A percentile compares a stretch with the other conserved stretches of the same genome.
Evolutionary conservation across 2,797 vertebrate species (phyloP).

Genomic region (Hozukius guyotensis): DNA sequence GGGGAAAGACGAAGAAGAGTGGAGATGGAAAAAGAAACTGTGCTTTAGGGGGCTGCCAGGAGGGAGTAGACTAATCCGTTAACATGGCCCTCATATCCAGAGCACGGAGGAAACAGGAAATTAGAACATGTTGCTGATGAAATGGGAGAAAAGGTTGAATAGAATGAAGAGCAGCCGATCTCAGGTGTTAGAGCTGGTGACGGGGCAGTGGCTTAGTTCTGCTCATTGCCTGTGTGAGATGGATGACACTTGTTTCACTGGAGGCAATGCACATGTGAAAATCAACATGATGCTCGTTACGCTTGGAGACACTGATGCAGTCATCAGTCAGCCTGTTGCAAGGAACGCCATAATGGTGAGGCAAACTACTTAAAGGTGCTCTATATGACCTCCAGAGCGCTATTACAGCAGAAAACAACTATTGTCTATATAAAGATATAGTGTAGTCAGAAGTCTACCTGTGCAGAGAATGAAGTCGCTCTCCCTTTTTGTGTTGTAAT

Average conservation of each 20-base stretch:
- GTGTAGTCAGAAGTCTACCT: too few species aligned
- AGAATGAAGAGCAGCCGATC: constrained; percentile 35
- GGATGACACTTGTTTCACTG: constrained; percentile 14
- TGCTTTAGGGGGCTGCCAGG: constrained; percentile 46
- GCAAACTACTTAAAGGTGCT: background rate
- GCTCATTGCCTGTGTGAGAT: constrained; percentile 27
- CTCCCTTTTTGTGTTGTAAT: too few species aligned
- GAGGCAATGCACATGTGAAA: constrained; percentile 26
- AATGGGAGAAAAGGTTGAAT: constrained; percentile 46
- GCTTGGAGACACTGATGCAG: constrained; percentile 5
- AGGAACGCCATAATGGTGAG: constrained; percentile 1
- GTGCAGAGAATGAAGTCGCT: too few species aligned
- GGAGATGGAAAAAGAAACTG: constrained; percentile 49
- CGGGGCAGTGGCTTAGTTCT: constrained; percentile 22
- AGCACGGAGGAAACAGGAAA: constrained; percentile 31
- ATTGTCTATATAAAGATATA: too few species aligned
- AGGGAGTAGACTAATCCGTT: constrained; percentile 54
- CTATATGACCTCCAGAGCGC: too few species aligned
- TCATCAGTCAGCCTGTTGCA: constrained; percentile 5
- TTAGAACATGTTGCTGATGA: constrained; percentile 44
- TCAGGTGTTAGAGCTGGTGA: constrained; percentile 45
- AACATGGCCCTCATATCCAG: constrained; percentile 37
- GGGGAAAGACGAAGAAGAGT: constrained; percentile 44
- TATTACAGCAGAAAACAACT: too few species aligned
- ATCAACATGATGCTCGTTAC: background rate